phyloP scores from a whole-genome alignment of 2,888 invertebrate genomes.

The Spicauda simplicius region DNA sequence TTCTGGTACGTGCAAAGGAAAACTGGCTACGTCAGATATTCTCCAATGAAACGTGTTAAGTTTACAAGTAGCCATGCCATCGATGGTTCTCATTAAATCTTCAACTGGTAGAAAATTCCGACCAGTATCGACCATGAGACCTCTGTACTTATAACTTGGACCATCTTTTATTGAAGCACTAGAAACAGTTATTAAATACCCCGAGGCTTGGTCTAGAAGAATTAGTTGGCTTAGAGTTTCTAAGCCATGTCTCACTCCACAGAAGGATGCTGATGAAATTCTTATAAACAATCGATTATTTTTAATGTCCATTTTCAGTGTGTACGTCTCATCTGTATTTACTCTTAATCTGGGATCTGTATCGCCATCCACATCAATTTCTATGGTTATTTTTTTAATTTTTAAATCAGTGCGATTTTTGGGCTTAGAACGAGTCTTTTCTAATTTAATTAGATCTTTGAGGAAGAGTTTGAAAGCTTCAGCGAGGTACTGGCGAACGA shows the following conservation, averaged over 20 bases:
- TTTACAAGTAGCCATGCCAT: slow-evolving; percentile 94
- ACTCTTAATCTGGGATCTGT: slow-evolving; percentile 84
- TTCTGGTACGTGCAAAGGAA: slow-evolving; percentile 90
- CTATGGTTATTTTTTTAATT: slow-evolving; percentile 63
- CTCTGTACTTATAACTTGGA: slow-evolving; percentile 91
- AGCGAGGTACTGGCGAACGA: slow-evolving; percentile 57
- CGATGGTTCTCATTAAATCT: slow-evolving; percentile 89
- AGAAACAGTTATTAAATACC: slow-evolving; percentile 85
- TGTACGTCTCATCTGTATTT: slow-evolving; percentile 89
- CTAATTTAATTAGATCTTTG: slow-evolving; percentile 72
- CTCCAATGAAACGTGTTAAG: slow-evolving; percentile 97
- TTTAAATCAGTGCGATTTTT: slow-evolving; percentile 47
- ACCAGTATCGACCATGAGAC: slow-evolving; percentile 95
- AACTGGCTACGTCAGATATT: slow-evolving; percentile 94
- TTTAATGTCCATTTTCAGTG: slow-evolving; percentile 80
- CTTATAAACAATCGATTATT: slow-evolving; percentile 76
- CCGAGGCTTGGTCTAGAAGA: slow-evolving; percentile 88
- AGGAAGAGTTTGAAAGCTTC: slow-evolving; percentile 81
- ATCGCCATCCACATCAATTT: slow-evolving; percentile 81
- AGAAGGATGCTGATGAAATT: slow-evolving; percentile 84
- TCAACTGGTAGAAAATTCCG: slow-evolving; percentile 92
- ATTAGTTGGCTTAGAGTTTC: slow-evolving; percentile 91
- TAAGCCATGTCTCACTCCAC: slow-evolving; percentile 90
- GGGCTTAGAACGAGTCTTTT: slow-evolving; percentile 60
- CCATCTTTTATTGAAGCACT: slow-evolving; percentile 88